Base-by-base conservation (phyloP, 2,888 invertebrate species). In the Nemoura dubitans region DNA sequence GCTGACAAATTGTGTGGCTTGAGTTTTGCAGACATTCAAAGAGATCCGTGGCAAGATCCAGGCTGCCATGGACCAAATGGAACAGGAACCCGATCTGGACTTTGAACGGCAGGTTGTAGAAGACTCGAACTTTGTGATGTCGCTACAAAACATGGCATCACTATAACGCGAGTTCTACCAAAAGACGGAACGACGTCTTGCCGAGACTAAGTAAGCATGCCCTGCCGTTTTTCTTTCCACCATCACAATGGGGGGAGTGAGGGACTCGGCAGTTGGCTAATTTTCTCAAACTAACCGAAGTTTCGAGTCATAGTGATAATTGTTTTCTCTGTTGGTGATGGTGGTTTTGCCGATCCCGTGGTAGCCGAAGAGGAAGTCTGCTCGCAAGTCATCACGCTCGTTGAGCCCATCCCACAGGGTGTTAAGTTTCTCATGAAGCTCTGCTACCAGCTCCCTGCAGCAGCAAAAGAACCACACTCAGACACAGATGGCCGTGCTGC, bases 381-480 rank as follows among this genome's bases (percentile, higher is more conserved):
- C 93, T 26, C 95, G 92, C 85, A 94, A 93, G 5, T 93, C 92
- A 42, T 93, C 92, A 26, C 95, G 94, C 85, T 96, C 94, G 26
- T 96, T 95, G n/a, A 98, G 92, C 87, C 95, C 94, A 27, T 95
- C 94, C 97, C 97, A 97, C 0, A 97, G 91, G 30, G 92, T 92
- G 0, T 93, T 90, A 0, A 97, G 91, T 85, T 93, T 93, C 83
- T 94, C 93, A 81, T 94, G 94, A 88, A 96, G 93, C 81, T 93
- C 93, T 59, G 93, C 90, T 0, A 95, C 94, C 90, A 94, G 91
- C 26, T 92, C 90, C 76, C 93, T 94, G 59, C 36, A n/a, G n/a
- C n/a, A n/a, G n/a, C n/a, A n/a, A n/a, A n/a, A n/a, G n/a, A n/a
- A n/a, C n/a, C n/a, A n/a, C n/a, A n/a, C n/a, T n/a, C n/a, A n/a